Percentiles rank a stretch among this genome's conserved stretches.
Evolutionary conservation across 2,888 invertebrate species (phyloP).

Genomic region (Lobophora halterata): DNA sequence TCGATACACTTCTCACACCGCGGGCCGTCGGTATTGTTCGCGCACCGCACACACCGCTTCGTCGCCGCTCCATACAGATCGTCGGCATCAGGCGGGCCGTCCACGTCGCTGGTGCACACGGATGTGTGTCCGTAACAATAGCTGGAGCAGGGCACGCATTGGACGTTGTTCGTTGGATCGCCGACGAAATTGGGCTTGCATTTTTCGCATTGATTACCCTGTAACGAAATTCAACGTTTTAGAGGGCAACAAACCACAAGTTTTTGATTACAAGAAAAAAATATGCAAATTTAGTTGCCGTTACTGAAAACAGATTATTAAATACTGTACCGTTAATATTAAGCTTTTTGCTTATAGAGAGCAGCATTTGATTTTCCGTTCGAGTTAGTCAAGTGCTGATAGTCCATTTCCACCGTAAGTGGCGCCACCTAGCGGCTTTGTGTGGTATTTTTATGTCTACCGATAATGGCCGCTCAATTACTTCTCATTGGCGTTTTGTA

Average conservation of each 20-base stretch:
- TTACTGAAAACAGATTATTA: too few species aligned
- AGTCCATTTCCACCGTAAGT: too few species aligned
- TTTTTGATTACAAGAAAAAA: background rate
- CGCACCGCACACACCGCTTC: constrained; percentile 91
- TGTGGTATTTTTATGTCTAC: too few species aligned
- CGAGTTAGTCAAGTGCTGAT: too few species aligned
- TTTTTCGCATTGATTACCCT: constrained; percentile 94
- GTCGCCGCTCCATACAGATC: constrained; percentile 81
- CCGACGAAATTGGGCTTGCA: constrained; percentile 96
- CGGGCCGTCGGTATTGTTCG: constrained; percentile 89
- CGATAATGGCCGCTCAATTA: too few species aligned
- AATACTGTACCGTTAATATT: too few species aligned
- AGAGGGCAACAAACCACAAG: background rate
- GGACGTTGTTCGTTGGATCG: constrained; percentile 92
- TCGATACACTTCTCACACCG: constrained; percentile 90
- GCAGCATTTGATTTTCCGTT: too few species aligned
- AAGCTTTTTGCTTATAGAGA: too few species aligned
- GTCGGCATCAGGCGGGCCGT: constrained; percentile 77
- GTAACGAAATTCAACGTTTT: constrained; percentile 6
- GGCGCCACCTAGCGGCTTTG: too few species aligned
- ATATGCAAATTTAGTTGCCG: too few species aligned
- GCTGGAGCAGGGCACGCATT: constrained; percentile 92
- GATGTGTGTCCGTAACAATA: constrained; percentile 95
- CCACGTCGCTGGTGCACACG: constrained; percentile 86
- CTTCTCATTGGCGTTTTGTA: too few species aligned